Evolutionary conservation across 2,888 invertebrate species (phyloP).

Genomic region (Poecilobothrus nobilitatus): DNA sequence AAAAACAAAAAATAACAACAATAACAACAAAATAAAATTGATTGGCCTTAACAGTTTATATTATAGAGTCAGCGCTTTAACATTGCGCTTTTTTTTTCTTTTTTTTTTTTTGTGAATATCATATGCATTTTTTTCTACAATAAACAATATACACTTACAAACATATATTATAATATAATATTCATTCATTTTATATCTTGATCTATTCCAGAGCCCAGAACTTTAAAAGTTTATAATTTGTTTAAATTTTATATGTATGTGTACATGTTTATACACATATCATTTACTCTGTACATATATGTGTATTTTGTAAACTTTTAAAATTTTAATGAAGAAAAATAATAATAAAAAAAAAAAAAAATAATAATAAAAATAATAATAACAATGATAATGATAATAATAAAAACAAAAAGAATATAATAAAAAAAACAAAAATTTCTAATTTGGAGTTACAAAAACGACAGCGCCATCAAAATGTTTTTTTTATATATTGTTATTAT

Average conservation of each 20-base stretch:
- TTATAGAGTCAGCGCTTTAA: background rate
- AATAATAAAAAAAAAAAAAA: background rate
- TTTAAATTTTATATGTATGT: background rate
- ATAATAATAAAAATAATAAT: background rate
- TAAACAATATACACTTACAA: no score
- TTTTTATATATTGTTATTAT: background rate
- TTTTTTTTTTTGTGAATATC: background rate
- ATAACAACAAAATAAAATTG: background rate
- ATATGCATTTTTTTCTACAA: background rate
- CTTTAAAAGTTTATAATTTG: background rate
- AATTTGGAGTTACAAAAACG: conserved; percentile 3
- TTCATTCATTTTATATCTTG: background rate
- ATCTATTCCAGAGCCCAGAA: background rate
- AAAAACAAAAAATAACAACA: background rate
- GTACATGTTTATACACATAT: no score
- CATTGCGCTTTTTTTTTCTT: background rate
- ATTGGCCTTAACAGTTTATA: background rate
- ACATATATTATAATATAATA: no score
- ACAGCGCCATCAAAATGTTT: background rate
- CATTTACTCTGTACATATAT: no score
- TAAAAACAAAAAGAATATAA: background rate
- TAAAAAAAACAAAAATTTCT: background rate
- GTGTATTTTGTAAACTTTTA: no score
- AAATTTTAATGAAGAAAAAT: background rate
- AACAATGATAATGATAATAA: background rate